Conservation (phyloP, 2,888 invertebrate species). For the Congeria kusceri region DNA sequence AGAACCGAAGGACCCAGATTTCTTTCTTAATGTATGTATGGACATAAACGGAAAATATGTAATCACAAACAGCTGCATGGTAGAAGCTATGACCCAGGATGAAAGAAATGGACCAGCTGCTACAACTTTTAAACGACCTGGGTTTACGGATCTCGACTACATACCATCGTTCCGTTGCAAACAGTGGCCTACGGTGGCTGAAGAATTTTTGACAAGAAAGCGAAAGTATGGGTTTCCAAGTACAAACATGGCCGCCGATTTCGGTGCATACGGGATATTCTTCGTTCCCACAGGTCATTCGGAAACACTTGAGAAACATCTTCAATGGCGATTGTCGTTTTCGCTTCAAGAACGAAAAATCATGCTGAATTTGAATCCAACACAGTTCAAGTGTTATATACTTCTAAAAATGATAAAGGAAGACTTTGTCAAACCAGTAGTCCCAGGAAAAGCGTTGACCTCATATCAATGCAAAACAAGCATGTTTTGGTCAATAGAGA, state of each 20-base stretch:
- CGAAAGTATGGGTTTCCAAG: constrained; percentile 10
- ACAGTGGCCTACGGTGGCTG: neutral
- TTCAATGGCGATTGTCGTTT: constrained; percentile 16
- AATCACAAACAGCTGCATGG: constrained; percentile 1
- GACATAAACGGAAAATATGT: neutral
- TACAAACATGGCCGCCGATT: neutral
- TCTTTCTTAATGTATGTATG: neutral
- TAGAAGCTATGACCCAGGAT: constrained; percentile 2
- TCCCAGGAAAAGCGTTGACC: neutral
- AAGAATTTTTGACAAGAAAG: constrained; percentile 3
- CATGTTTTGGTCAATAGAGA: neutral
- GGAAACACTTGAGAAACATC: neutral
- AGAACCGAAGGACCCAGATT: no score
- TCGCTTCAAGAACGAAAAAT: constrained; percentile 5
- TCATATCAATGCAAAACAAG: constrained; percentile 13
- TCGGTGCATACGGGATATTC: neutral
- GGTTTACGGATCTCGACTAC: neutral
- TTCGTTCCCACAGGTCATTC: constrained; percentile 9
- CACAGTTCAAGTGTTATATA: constrained; percentile 8
- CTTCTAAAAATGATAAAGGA: constrained; percentile 15
- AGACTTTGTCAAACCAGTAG: constrained; percentile 8
- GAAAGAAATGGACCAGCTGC: constrained; percentile 10
- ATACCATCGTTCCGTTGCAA: neutral
- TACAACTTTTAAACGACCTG: constrained; percentile 1
- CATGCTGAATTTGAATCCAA: constrained; percentile 1